Evolutionary conservation across 2,113 vertebrate genomes (phyloP).

Genomic region (Ictalurus furcatus): DNA sequence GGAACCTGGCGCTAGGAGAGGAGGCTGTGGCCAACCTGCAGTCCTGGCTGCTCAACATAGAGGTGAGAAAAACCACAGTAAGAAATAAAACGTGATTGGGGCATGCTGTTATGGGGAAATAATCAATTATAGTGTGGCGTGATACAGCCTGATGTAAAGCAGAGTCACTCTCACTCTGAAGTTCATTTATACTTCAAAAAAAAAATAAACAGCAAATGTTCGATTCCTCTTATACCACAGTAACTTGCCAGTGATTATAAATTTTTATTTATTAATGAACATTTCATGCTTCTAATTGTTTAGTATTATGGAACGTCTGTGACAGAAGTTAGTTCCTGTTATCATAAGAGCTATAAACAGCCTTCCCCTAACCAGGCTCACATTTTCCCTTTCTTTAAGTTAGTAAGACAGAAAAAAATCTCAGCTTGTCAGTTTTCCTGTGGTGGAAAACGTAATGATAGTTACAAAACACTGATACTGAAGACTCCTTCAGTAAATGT

Average conservation of each 20-base stretch:
- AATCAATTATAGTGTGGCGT: neutral
- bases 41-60: conserved; percentile 96
- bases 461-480: neutral
- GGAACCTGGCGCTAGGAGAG: conserved; percentile 97
- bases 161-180: neutral
- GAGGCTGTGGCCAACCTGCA: conserved; percentile 93
- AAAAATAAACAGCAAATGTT: neutral
- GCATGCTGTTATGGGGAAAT: neutral
- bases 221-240: neutral
- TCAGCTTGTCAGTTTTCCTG: neutral
- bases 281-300: neutral
- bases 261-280: neutral
- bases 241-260: neutral
- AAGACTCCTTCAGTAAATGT: neutral
- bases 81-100: neutral
- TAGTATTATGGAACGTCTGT: neutral
- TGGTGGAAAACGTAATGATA: neutral
- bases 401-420: neutral
- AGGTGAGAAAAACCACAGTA: conserved; percentile 74
- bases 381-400: neutral
- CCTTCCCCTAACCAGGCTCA: neutral
- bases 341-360: neutral
- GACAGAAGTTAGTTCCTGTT: neutral
- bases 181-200: neutral
- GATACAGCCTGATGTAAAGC: neutral